These are phyloP conservation scores for Caenorhabditis auriculariae DNA, from an alignment of 2,888 invertebrate genomes.

Conservation along the genomic window DNA sequence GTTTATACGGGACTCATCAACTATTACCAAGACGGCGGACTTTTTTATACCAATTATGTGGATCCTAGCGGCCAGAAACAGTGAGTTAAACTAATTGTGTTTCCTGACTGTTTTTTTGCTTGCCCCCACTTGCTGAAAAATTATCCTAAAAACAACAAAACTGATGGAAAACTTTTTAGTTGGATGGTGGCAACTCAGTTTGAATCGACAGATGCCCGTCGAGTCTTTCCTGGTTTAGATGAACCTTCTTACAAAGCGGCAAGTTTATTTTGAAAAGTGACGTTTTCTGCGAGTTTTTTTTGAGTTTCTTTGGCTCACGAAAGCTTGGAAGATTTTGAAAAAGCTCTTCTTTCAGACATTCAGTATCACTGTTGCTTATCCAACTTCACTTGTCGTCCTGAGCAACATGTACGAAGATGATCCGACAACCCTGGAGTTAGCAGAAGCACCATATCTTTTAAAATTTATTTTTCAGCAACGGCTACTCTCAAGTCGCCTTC, in stretches of 20 bases:
- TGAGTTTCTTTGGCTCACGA: background rate
- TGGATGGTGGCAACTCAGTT: constrained; percentile 42
- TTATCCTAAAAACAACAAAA: no score
- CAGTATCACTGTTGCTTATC: constrained; percentile 28
- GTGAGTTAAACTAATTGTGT: constrained; percentile 6
- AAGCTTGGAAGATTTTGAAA: background rate
- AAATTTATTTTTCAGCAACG: constrained; percentile 12
- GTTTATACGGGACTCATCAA: constrained; percentile 36
- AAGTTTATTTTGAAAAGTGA: background rate
- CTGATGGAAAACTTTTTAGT: constrained; percentile 10
- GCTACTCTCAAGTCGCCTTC: constrained; percentile 22
- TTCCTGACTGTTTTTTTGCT: background rate
- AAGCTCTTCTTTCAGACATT: constrained; percentile 14
- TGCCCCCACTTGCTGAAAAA: no score
- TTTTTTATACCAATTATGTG: constrained; percentile 32
- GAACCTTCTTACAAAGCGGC: constrained; percentile 43
- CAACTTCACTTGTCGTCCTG: constrained; percentile 24
- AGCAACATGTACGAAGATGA: constrained; percentile 26
- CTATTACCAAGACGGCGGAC: constrained; percentile 28
- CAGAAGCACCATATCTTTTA: background rate
- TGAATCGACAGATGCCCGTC: constrained; percentile 35
- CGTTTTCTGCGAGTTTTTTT: background rate
- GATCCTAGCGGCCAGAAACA: constrained; percentile 17
- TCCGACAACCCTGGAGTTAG: constrained; percentile 7
- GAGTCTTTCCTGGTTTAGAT: constrained; percentile 39